These are phyloP conservation scores for Desmophyllum pertusum DNA, from an alignment of 92 coral and sea anemone genomes.

Conservation along the genomic window DNA sequence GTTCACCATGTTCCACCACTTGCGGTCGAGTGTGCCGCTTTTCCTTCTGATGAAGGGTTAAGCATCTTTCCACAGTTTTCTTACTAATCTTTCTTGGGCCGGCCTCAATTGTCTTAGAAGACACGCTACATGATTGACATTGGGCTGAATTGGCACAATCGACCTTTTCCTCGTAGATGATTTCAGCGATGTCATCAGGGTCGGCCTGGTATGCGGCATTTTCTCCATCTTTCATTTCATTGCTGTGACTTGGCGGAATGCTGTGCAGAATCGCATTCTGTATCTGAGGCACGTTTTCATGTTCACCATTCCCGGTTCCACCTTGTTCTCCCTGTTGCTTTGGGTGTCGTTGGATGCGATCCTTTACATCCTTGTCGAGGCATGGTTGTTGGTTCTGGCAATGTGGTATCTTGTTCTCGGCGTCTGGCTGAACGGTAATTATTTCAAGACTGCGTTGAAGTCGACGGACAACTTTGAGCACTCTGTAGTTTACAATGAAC, in stretches of 20 bases:
- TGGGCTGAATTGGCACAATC: no score
- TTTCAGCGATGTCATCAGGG: no score
- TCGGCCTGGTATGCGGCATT: background rate
- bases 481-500: background rate
- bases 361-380: background rate
- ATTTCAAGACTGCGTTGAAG: background rate
- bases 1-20: no score
- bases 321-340: background rate
- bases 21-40: no score
- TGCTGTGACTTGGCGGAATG: background rate
- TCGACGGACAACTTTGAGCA: conserved; percentile 2
- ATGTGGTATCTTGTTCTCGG: background rate
- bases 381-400: background rate
- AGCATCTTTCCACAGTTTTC: no score
- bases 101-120: no score
- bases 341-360: background rate
- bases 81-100: no score
- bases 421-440: background rate
- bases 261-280: background rate
- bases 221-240: background rate
- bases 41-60: no score
- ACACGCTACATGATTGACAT: no score
- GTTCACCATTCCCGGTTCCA: background rate
- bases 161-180: no score
- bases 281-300: background rate